Conservation (phyloP, 2,888 invertebrate species). For the Dione vanillae region DNA sequence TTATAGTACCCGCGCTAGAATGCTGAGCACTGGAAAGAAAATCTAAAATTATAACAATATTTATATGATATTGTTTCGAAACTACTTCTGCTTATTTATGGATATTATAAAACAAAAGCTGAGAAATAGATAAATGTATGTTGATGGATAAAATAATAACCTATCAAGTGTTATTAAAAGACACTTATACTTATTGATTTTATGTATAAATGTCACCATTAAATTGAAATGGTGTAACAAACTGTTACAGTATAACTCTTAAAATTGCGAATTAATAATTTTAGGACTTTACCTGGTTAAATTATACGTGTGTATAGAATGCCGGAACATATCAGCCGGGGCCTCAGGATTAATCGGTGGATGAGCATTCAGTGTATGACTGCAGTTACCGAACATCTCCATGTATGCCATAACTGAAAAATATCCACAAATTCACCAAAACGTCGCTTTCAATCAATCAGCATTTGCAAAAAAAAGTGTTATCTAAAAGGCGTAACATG, state of each 20-base stretch:
- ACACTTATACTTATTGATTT: background rate
- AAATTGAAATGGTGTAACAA: background rate
- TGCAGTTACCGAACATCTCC: slow-evolving; percentile 97
- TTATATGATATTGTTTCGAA: slow-evolving; percentile 5
- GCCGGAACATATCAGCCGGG: slow-evolving; percentile 91
- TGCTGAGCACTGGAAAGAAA: slow-evolving; percentile 67
- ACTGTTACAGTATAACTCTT: background rate
- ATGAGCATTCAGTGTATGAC: slow-evolving; percentile 76
- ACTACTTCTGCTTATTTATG: background rate
- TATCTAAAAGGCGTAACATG: slow-evolving; percentile 50
- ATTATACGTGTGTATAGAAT: slow-evolving; percentile 93
- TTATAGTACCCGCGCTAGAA: slow-evolving; percentile 62
- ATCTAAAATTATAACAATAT: slow-evolving; percentile 8
- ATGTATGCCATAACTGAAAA: slow-evolving; percentile 96
- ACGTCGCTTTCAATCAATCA: slow-evolving; percentile 33
- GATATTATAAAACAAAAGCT: background rate
- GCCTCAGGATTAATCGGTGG: slow-evolving; percentile 85
- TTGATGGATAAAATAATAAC: slow-evolving; percentile 21
- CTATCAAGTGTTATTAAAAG: background rate
- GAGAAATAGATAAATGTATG: slow-evolving; percentile 5
- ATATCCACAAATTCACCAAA: slow-evolving; percentile 45
- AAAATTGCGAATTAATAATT: background rate
- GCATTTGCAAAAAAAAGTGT: slow-evolving; percentile 33
- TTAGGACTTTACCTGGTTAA: slow-evolving; percentile 67
- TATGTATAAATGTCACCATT: background rate